Conservation (phyloP, 92 coral and sea anemone species). For the Chrysogorgia sp. region DNA sequence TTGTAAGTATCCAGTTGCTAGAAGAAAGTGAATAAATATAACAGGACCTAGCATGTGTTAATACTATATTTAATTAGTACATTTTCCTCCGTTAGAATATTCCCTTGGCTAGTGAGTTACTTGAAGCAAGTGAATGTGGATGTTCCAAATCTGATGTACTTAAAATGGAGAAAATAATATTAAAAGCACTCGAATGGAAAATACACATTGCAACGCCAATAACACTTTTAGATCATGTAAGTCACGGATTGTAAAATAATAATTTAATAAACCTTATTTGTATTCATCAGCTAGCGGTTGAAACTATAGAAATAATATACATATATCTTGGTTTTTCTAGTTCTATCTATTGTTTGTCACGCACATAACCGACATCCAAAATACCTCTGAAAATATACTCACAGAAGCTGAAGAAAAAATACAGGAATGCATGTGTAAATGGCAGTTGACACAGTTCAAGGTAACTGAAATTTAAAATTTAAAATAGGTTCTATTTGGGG, state of each 20-base stretch:
- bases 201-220: slow-evolving; percentile 83
- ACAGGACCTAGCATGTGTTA: no score
- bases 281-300: no score
- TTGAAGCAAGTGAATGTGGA: slow-evolving; percentile 88
- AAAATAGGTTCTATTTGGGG: not conserved
- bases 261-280: not conserved
- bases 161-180: slow-evolving; percentile 92
- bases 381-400: slow-evolving; percentile 23
- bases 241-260: slow-evolving; percentile 20
- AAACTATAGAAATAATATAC: not conserved
- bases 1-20: no score
- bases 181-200: slow-evolving; percentile 88
- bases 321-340: slow-evolving; percentile 4
- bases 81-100: slow-evolving; percentile 51
- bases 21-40: no score
- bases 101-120: slow-evolving; percentile 80
- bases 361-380: slow-evolving; percentile 5
- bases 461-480: slow-evolving; percentile 45
- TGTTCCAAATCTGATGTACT: slow-evolving; percentile 91
- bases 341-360: slow-evolving; percentile 15
- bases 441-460: slow-evolving; percentile 86
- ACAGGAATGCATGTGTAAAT: slow-evolving; percentile 84
- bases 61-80: not conserved
- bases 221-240: slow-evolving; percentile 85
- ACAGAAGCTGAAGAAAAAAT: slow-evolving; percentile 50